phyloP scores from a whole-genome alignment of 2,797 vertebrate species.

The Sorex maritimensis region DNA sequence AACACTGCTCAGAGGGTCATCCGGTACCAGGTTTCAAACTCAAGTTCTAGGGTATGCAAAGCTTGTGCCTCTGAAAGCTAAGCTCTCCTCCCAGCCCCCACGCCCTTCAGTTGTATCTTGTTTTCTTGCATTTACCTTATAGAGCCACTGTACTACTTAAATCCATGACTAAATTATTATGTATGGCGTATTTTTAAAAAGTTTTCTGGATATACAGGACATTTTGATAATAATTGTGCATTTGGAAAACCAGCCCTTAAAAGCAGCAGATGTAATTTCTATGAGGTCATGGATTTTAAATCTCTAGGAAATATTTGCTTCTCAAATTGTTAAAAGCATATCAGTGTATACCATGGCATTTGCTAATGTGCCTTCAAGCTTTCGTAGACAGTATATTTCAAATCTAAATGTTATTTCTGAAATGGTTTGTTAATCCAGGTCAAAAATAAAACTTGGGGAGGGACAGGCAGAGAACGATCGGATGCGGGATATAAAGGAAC shows the following conservation, averaged over 20 bases:
- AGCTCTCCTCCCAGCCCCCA: too few relatives aligned
- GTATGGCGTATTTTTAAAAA: conserved; percentile 53
- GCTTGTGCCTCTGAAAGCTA: too few relatives aligned
- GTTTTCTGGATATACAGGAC: background rate
- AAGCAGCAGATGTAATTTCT: background rate
- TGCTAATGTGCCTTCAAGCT: background rate
- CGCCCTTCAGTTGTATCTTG: background rate
- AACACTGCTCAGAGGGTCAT: too few relatives aligned
- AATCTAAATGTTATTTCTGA: conserved; percentile 45
- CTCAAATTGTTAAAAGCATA: conserved; percentile 32
- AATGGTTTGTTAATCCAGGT: conserved; percentile 46
- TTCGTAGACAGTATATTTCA: background rate
- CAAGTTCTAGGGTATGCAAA: too few relatives aligned
- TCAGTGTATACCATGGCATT: background rate
- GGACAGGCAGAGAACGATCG: too few relatives aligned
- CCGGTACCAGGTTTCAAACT: too few relatives aligned
- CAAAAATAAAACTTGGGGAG: background rate
- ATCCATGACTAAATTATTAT: conserved; percentile 40
- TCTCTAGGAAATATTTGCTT: conserved; percentile 61
- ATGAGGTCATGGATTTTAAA: conserved; percentile 41
- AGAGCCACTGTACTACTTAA: background rate
- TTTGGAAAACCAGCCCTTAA: background rate
- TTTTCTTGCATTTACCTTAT: conserved; percentile 11
- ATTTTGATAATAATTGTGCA: conserved; percentile 45
- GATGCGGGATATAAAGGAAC: too few relatives aligned